Conservation (phyloP, 2,113 vertebrate species). For the Colistium nudipinnis region DNA sequence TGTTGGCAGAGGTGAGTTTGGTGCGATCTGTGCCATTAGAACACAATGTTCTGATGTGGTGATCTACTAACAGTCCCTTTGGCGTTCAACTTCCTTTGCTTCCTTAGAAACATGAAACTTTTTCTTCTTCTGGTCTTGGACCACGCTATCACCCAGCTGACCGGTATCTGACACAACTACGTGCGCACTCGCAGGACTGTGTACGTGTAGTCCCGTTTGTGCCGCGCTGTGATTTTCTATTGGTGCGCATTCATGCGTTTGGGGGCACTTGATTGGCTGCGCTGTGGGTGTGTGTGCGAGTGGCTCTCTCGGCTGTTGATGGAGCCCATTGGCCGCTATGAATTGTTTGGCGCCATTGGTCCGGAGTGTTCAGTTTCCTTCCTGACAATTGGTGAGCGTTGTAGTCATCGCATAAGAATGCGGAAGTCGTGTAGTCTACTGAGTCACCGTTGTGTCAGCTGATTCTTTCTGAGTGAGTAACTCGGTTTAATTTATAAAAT, state of each 20-base stretch:
- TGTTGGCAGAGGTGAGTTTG: neutral
- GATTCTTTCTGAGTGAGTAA: constrained; percentile 87
- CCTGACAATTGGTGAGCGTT: constrained; percentile 64
- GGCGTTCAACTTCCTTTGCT: no score
- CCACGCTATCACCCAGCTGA: neutral
- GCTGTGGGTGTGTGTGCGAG: constrained; percentile 81
- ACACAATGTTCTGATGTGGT: neutral
- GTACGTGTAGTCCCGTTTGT: constrained; percentile 63
- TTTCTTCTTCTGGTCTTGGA: no score
- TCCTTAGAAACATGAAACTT: neutral
- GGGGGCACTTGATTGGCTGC: constrained; percentile 67
- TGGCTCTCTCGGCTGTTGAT: constrained; percentile 25
- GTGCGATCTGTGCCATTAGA: neutral
- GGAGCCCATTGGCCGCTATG: constrained; percentile 57
- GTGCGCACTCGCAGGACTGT: constrained; percentile 43
- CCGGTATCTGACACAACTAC: neutral
- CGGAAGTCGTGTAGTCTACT: constrained; percentile 84
- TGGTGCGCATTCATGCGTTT: constrained; percentile 56
- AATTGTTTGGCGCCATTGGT: constrained; percentile 49
- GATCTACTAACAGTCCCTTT: no score
- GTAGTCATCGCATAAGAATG: constrained; percentile 78
- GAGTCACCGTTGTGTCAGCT: constrained; percentile 88
- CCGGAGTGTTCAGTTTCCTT: accelerated
- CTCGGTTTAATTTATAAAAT: constrained; percentile 73
- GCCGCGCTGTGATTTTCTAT: constrained; percentile 89